Base-by-base conservation (phyloP, 2,113 vertebrate genomes). In the Lasiurus cinereus region DNA sequence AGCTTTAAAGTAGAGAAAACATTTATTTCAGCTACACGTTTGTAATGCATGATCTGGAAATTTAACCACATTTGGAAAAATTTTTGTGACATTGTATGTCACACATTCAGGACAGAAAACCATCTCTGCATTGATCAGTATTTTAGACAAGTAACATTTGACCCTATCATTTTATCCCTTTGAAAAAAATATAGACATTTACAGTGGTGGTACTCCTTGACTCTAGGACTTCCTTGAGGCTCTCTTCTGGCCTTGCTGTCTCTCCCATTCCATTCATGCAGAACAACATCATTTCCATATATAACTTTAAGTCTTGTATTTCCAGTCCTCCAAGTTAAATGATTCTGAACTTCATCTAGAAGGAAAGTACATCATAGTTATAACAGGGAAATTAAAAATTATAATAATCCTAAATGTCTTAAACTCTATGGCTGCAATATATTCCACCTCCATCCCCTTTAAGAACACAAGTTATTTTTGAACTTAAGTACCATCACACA, bases 41-140 rank as follows among this genome's bases (percentile, higher is more conserved):
- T 67, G 31, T 90, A 95, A 93, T 48, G 16, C 22, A 88, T 1
- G 19, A 69, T 74, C n/a, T 83, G 43, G 15, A 92, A 85, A 73
- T 50, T 69, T 39, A 84, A 87, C 50, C 36, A 82, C 6, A 85
- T 15, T 64, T 89, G 21, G 24, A 11, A 24, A 79, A 19, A 22
- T 6, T 59, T 50, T 85, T 70, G 21, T 88, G 76, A 62, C 24
- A 73, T 16, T 22, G 0, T 67, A 29, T 16, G 31, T 90, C 22
- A 12, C 27, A 19, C 39, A 36, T n/a, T 87, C 11, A 88, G 31
- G 2, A 9, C 18, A 83, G 48, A 87, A 94, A 88, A 54, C 5
- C 39, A 77, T 22, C 11, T 64, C 36, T 59, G 13, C 7, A 33
- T 33, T 18, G 6, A 39, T 7, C 48, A 24, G 3, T 33, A 18